phyloP scores from a whole-genome alignment of 2,888 invertebrate species.

The Cancer borealis region DNA sequence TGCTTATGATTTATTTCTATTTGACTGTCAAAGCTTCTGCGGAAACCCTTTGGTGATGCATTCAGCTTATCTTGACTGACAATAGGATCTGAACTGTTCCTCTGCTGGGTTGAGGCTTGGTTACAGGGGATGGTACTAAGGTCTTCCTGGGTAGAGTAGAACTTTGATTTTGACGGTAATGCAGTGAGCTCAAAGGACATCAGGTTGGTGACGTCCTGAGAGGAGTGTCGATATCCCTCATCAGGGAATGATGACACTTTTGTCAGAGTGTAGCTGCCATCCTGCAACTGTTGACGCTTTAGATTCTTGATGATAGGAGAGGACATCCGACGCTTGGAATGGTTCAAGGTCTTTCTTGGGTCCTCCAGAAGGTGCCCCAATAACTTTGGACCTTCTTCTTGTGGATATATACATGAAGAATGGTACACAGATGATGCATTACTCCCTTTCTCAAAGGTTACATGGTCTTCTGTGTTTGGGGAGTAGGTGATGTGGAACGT shows the following conservation, averaged over 20 bases:
- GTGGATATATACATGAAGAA: conserved; percentile 53
- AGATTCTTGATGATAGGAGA: not conserved
- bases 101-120: not conserved
- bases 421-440: conserved; percentile 54
- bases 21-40: conserved; percentile 41
- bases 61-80: not conserved
- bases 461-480: not conserved
- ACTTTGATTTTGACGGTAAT: not conserved
- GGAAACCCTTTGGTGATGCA: not conserved
- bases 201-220: not conserved
- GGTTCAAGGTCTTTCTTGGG: not conserved
- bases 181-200: not conserved
- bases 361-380: not conserved
- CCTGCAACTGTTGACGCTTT: conserved; percentile 11
- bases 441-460: not conserved
- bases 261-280: not conserved
- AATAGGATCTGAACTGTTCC: not conserved
- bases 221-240: not conserved
- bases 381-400: not conserved
- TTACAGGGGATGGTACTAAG: not conserved
- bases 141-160: not conserved
- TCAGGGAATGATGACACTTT: not conserved
- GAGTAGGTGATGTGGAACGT: conserved; percentile 39
- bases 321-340: conserved; percentile 29
- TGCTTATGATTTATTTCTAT: not conserved